Conservation (phyloP, 1,140 invertebrate species). For the Anastatus disparis region DNA sequence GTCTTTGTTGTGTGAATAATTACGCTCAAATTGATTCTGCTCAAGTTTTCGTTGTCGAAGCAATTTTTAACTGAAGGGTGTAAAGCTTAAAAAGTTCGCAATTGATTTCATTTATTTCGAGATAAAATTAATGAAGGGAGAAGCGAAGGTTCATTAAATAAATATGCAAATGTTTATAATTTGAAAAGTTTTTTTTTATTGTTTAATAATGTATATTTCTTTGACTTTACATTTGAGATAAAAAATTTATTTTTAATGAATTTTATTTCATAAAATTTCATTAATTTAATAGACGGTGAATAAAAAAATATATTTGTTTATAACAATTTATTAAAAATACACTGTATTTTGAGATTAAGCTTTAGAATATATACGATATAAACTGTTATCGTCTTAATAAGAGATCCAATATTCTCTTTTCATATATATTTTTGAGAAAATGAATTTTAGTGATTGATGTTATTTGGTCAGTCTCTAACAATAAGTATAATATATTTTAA, state of each 20-base stretch:
- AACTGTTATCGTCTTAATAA: too few relatives aligned
- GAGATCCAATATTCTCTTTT: too few relatives aligned
- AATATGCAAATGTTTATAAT: constrained; percentile 14
- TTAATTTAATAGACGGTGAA: neutral
- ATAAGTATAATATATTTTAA: constrained; percentile 20
- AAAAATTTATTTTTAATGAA: constrained; percentile 13
- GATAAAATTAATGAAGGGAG: neutral
- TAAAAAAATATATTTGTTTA: neutral
- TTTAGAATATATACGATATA: constrained; percentile 1
- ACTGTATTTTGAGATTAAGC: neutral
- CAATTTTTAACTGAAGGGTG: neutral
- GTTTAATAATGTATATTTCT: neutral
- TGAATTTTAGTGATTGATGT: constrained; percentile 13
- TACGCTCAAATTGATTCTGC: constrained; percentile 1
- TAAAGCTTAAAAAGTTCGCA: neutral
- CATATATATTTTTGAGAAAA: neutral
- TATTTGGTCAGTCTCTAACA: constrained; percentile 35
- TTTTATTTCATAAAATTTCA: neutral
- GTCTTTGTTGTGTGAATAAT: constrained; percentile 10
- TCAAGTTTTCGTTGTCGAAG: neutral
- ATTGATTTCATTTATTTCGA: neutral
- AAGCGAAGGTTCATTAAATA: neutral
- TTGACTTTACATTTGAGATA: constrained; percentile 16
- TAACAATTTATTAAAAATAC: constrained; percentile 18
- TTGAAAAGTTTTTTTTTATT: constrained; percentile 32